Evolutionary conservation across 2,888 invertebrate genomes (phyloP), one percentile per base, ranked within the genome.

Genomic region (Spialia ferax): DNA sequence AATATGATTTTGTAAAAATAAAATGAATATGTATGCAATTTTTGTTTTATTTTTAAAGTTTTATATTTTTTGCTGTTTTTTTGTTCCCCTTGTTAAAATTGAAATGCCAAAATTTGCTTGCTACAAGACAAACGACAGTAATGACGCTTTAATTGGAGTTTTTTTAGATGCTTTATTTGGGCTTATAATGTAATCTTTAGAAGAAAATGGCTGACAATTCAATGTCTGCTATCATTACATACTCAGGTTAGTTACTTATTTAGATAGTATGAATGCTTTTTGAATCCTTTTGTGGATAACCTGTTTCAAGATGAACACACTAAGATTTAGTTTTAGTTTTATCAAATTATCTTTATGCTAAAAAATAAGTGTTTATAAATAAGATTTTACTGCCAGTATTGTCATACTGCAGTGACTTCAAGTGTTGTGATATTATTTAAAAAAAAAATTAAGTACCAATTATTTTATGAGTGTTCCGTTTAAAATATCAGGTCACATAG

Each of bases 111-210:
- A 70, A 63, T 72, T 65, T 71, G 68, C 68, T 32, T 32, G 70
- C 91, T 93, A 92, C 86, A 86, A 93, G 93, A 93, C 92, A 91
- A 89, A 84, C 86, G 89, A 85, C 86, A 79, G 74, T 75, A 67
- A 74, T 75, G 78, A 82, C 81, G 90, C 89, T 91, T 89, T 80
- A 78, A 79, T 74, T 77, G 71, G 81, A 79, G 70, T 84, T 57
- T 62, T 88, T 84, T 75, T 88, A 87, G 88, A 86, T 86, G 79
- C 81, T 82, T 81, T 81, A 80, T 81, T 81, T 87, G 86, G 88
- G 87, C 84, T 88, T 85, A 73, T n/a, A 78, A 81, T 79, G 70
- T 71, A 64, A 45, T 66, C 54, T 55, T 72, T 68, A 67, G 63
- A 71, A 70, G 69, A 45, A 65, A 69, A 68, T 70, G 73, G 74